These are phyloP conservation scores for Celastrina argiolus DNA, from an alignment of 2,888 invertebrate species.

Conservation along the genomic window DNA sequence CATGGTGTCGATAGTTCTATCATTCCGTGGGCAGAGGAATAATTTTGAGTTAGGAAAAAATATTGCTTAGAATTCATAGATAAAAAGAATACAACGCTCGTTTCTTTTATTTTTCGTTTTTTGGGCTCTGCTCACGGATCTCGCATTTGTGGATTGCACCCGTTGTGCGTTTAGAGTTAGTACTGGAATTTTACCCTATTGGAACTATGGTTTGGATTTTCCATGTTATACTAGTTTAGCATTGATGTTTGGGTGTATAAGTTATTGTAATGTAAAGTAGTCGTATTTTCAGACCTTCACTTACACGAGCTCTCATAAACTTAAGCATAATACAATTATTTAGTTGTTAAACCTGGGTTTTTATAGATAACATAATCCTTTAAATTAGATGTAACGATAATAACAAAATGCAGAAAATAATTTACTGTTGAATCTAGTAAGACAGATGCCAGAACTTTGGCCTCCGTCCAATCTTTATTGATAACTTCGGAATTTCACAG, in stretches of 20 bases:
- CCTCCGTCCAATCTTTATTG: conserved; percentile 21
- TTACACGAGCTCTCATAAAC: neutral
- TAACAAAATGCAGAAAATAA: conserved; percentile 10
- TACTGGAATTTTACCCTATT: conserved; percentile 5
- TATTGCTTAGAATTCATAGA: neutral
- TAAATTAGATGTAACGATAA: neutral
- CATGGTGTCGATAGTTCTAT: conserved; percentile 59
- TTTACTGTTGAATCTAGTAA: conserved; percentile 21
- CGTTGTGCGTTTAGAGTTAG: conserved; percentile 20
- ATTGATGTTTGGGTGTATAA: conserved; percentile 4
- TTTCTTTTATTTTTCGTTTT: neutral
- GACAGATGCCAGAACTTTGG: conserved; percentile 21
- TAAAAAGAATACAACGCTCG: neutral
- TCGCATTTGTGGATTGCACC: conserved; percentile 11
- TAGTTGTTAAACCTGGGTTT: neutral
- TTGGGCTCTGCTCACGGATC: conserved; percentile 7
- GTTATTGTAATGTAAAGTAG: conserved; percentile 5
- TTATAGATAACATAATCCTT: neutral
- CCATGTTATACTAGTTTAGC: neutral
- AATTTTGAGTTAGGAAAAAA: neutral
- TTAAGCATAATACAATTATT: too few relatives aligned
- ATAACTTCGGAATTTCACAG: conserved; percentile 15
- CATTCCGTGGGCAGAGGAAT: conserved; percentile 13
- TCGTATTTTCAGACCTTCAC: neutral
- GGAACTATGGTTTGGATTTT: conserved; percentile 7